Conservation (phyloP, 2,888 invertebrate species). For the Tromatobia lineatoria region DNA sequence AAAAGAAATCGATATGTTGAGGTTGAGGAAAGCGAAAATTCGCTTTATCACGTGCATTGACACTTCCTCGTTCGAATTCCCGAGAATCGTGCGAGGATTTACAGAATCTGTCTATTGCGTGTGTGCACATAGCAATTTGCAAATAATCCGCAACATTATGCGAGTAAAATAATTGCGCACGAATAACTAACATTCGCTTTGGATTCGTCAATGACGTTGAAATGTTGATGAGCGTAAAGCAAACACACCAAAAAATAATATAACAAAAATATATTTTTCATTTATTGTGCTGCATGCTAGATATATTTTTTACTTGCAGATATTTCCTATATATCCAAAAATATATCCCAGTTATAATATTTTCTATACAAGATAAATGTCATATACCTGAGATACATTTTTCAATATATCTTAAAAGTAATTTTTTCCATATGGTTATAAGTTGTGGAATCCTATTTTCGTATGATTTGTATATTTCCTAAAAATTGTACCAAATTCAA, state of each 20-base stretch:
- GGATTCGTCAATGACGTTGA: conserved; percentile 7
- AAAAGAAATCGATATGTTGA: background rate
- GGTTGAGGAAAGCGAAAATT: conserved; percentile 14
- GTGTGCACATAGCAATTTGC: conserved; percentile 34
- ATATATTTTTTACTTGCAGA: too few relatives aligned
- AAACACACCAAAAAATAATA: too few relatives aligned
- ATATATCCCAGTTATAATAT: too few relatives aligned
- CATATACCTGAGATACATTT: too few relatives aligned
- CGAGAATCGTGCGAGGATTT: conserved; percentile 11
- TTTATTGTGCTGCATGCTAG: too few relatives aligned
- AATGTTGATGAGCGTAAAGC: background rate
- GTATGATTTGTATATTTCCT: background rate
- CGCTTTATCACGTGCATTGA: conserved; percentile 13
- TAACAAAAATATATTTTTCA: too few relatives aligned
- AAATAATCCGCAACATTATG: conserved; percentile 15
- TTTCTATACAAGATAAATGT: too few relatives aligned
- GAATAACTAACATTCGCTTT: conserved; percentile 37
- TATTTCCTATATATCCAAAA: too few relatives aligned
- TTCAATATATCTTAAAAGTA: too few relatives aligned
- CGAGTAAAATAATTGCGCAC: conserved; percentile 31
- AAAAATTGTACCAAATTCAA: too few relatives aligned
- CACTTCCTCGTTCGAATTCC: conserved; percentile 37
- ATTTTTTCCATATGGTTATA: too few relatives aligned
- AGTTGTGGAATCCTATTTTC: background rate
- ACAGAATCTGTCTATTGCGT: background rate